Base-by-base conservation (phyloP, 2,797 vertebrate genomes). In the Arctocebus calabarensis region DNA sequence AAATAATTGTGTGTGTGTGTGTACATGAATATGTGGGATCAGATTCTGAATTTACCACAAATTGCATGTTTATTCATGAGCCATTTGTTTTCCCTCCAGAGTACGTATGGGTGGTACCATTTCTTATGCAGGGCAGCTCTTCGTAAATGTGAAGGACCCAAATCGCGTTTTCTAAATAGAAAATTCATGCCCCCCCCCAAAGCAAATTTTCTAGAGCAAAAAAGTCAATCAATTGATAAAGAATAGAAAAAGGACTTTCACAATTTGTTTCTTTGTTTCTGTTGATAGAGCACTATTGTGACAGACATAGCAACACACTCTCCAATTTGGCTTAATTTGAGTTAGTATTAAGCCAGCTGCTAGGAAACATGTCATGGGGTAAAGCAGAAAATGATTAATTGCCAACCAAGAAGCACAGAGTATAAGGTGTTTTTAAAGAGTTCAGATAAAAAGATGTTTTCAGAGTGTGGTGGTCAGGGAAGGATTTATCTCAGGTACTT, bases 371-470 rank as follows among this genome's bases (percentile, higher is more conserved):
- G 62, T 88, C 74, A 92, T 11, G 12, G 55, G 34, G 9, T n/a
- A 92, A 74, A 93, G 57, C 25, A 91, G 55, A 85, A 88, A 73
- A 91, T 93, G 87, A 96, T 95, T 71, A 92, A 95, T 94, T 84
- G 61, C 62, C 83, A 82, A 81, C 12, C 0, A 3, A 95, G 48
- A 86, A 68, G 25, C 19, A 91, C 29, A 29, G 59, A 86, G 22
- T 91, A 16, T 77, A 78, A 84, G 32, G 61, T 94, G 83, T 79
- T 70, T 32, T 12, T 66, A 32, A 84, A 86, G 57, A 52, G 82
- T 86, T 93, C 55, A 82, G 86, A 82, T 92, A 87, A 88, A 75
- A 87, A 68, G 32, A 79, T 20, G 52, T 77, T 88, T 88, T 75
- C 52, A 55, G 79, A 16, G 57, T 73, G 12, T 62, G 17, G 8